A percentile compares a stretch with the other conserved stretches of the same genome.
Conservation (phyloP, 2,797 vertebrate species). For the Florisuga fusca region DNA sequence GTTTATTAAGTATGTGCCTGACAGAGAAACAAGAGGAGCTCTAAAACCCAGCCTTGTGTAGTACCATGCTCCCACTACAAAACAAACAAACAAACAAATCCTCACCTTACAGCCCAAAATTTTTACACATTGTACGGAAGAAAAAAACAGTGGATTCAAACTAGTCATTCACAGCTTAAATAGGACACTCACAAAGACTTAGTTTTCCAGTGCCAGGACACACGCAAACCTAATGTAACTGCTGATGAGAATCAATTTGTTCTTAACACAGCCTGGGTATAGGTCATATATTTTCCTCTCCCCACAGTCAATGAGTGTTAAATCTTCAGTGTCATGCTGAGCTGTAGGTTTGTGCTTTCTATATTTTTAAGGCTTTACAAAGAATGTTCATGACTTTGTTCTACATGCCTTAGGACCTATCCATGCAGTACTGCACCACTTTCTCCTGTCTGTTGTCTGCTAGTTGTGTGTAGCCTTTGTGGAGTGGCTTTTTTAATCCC, state of each 20-base stretch:
- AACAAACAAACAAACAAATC: rapidly evolving
- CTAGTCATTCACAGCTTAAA: not conserved
- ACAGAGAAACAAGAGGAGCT: not conserved
- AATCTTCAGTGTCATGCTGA: not conserved
- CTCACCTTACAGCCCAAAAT: not conserved
- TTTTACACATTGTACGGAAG: not conserved
- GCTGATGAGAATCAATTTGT: not conserved
- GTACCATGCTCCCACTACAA: not conserved
- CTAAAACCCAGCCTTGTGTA: not conserved
- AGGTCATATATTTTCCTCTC: not conserved
- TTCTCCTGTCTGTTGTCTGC: not conserved
- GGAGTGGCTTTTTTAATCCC: not conserved
- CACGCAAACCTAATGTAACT: not conserved
- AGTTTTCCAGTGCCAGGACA: not conserved
- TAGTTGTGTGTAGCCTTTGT: not conserved
- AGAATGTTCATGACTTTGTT: not conserved
- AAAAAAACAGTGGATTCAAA: not conserved
- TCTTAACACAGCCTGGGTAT: not conserved
- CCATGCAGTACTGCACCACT: not conserved
- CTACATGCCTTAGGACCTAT: not conserved
- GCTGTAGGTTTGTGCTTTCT: not conserved
- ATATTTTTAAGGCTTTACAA: not conserved
- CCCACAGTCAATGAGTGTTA: not conserved
- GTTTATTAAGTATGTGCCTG: not conserved
- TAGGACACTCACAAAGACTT: not conserved